A percentile compares a stretch with the other conserved stretches of the same genome.
phyloP scores from a whole-genome alignment of 2,888 invertebrate genomes.

The Xestoiulus laeticollis region DNA sequence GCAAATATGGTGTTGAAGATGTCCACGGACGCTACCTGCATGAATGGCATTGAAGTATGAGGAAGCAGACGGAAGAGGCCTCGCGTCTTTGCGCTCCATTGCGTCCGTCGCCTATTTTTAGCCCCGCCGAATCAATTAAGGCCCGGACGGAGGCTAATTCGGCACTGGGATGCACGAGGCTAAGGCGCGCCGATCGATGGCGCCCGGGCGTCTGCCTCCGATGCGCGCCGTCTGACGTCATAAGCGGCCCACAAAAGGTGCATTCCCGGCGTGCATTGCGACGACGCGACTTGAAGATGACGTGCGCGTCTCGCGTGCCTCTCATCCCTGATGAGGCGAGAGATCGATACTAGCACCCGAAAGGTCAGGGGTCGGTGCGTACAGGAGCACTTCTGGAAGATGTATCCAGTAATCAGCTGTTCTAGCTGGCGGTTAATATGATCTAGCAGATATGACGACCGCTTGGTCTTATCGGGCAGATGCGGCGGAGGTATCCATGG shows the following conservation, averaged over 20 bases:
- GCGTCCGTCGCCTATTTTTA: background rate
- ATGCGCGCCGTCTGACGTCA: background rate
- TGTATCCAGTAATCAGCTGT: too few relatives aligned
- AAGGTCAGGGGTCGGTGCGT: too few relatives aligned
- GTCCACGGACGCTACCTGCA: background rate
- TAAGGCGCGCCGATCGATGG: background rate
- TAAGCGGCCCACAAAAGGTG: background rate
- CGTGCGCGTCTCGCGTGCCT: background rate
- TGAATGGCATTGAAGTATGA: background rate
- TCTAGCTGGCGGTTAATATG: too few relatives aligned
- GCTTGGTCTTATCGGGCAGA: too few relatives aligned
- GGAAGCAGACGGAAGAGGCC: background rate
- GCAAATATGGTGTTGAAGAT: too few relatives aligned
- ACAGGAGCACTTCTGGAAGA: too few relatives aligned
- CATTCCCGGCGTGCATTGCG: background rate
- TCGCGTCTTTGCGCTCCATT: background rate
- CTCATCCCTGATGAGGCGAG: too few relatives aligned
- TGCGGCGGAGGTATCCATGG: too few relatives aligned
- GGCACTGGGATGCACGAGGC: background rate
- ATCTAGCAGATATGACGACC: too few relatives aligned
- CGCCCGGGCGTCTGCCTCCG: background rate
- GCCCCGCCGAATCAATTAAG: background rate
- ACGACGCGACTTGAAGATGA: background rate
- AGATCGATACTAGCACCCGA: too few relatives aligned
- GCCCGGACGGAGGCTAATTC: slow-evolving; percentile 6